Conservation (phyloP, 2,888 invertebrate species). For the Hirtodrosophila duncani region DNA sequence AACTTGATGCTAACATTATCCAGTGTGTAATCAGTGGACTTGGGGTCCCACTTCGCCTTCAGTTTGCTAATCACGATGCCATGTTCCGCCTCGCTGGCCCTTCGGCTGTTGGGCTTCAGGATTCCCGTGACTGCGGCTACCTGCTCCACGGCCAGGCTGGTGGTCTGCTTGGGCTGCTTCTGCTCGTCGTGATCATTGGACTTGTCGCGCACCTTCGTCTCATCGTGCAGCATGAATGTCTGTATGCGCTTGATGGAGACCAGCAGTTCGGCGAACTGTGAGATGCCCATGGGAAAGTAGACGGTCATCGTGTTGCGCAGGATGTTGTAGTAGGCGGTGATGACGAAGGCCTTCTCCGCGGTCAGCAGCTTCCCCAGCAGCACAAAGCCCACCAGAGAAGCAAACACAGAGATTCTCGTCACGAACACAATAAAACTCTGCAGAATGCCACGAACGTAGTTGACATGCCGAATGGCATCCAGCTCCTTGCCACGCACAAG, state of each 20-base stretch:
- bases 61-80: constrained; percentile 82
- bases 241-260: constrained; percentile 81
- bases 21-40: constrained; percentile 83
- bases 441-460: constrained; percentile 87
- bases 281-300: constrained; percentile 88
- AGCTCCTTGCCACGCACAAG: constrained; percentile 81
- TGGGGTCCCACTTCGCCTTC: constrained; percentile 84
- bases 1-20: constrained; percentile 83
- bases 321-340: constrained; percentile 93
- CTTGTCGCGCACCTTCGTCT: constrained; percentile 79
- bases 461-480: constrained; percentile 85
- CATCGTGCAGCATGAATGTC: constrained; percentile 82
- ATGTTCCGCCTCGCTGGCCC: constrained; percentile 61
- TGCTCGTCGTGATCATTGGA: constrained; percentile 59
- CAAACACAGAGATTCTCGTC: constrained; percentile 91
- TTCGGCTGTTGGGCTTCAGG: constrained; percentile 54
- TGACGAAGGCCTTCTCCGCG: constrained; percentile 91
- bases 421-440: constrained; percentile 92
- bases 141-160: constrained; percentile 58
- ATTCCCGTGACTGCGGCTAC: constrained; percentile 48
- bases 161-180: constrained; percentile 32
- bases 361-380: constrained; percentile 85
- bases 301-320: constrained; percentile 91
- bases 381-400: constrained; percentile 88
- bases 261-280: constrained; percentile 82